These are phyloP conservation scores for Myotis vivesi DNA, from an alignment of 2,797 vertebrate genomes.

Conservation along the genomic window DNA sequence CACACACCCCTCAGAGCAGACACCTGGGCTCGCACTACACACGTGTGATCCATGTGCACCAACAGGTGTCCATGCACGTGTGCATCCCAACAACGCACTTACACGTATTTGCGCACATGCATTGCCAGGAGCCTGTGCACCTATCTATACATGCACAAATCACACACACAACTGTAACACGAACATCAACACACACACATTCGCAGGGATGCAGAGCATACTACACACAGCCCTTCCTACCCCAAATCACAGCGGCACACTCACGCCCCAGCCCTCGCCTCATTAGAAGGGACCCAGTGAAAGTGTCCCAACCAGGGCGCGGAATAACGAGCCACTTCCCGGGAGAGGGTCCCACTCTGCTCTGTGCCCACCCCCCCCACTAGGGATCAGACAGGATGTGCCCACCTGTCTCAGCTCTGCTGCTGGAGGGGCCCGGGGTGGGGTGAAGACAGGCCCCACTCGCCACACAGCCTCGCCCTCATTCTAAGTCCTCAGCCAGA, in stretches of 20 bases:
- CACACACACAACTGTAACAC: background rate
- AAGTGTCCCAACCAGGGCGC: background rate
- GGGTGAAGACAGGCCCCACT: background rate
- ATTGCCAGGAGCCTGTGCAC: background rate
- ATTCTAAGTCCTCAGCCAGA: background rate
- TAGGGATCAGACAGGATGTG: background rate
- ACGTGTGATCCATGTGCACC: background rate
- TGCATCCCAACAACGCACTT: background rate
- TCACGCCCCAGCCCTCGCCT: background rate
- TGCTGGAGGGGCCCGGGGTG: background rate
- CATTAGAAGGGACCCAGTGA: background rate
- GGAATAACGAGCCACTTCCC: background rate
- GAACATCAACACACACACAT: background rate
- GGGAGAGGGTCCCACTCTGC: background rate
- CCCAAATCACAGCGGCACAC: background rate
- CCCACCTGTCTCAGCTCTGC: background rate
- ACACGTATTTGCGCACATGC: background rate
- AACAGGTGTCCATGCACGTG: too few relatives aligned
- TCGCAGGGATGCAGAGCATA: background rate
- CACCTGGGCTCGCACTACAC: background rate
- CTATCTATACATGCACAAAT: background rate
- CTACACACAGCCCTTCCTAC: background rate
- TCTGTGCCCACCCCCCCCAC: background rate
- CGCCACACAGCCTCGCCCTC: background rate
- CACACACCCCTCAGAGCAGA: background rate